Conservation (phyloP, 2,797 vertebrate genomes). For the Heliangelus exortis region DNA sequence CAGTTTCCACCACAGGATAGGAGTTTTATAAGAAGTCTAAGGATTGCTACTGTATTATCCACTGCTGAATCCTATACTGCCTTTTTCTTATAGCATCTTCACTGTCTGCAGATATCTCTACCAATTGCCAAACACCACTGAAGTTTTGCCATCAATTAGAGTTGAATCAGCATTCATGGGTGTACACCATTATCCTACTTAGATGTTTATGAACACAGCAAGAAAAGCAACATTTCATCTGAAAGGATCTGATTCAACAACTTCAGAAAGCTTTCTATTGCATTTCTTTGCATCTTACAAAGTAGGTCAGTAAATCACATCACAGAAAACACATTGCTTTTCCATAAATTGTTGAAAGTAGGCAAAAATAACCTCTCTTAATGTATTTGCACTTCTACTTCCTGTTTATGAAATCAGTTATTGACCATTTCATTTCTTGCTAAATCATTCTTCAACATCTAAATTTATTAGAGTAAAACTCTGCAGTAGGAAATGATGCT, state of each 20-base stretch:
- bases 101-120: neutral
- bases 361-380: neutral
- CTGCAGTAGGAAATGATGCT: neutral
- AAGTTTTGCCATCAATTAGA: neutral
- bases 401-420: neutral
- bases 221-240: neutral
- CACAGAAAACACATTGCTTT: neutral
- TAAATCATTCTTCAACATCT: neutral
- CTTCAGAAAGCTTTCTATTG: neutral
- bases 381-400: constrained; percentile 4
- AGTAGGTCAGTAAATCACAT: constrained; percentile 40
- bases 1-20: neutral
- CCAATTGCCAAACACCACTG: neutral
- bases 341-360: neutral
- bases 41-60: neutral
- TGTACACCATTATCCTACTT: neutral
- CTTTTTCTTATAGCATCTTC: neutral
- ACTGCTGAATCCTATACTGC: neutral
- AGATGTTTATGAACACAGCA: neutral
- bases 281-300: neutral
- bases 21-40: neutral
- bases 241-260: neutral
- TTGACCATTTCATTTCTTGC: constrained; percentile 4
- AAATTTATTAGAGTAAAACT: neutral
- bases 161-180: neutral